Conservation (phyloP, 2,797 vertebrate species). For the Carcharodon carcharias region DNA sequence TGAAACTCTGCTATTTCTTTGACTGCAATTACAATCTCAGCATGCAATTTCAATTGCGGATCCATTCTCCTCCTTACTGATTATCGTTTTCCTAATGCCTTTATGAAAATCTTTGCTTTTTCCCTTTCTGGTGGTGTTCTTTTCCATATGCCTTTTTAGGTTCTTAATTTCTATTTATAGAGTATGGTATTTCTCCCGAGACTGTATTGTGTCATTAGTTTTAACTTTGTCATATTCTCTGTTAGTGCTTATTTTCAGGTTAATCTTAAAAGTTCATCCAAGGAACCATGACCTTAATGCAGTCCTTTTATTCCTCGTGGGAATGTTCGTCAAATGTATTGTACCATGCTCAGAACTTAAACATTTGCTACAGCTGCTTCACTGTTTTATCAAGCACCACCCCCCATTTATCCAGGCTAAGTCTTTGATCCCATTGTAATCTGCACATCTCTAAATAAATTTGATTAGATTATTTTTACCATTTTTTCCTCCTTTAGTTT, state of each 20-base stretch:
- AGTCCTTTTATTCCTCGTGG: not conserved
- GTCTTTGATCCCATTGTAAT: not conserved
- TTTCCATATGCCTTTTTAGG: not conserved
- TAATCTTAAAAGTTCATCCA: not conserved
- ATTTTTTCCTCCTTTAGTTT: not conserved
- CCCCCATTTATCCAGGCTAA: not conserved
- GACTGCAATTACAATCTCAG: not conserved
- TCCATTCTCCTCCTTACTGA: not conserved
- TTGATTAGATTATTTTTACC: not conserved
- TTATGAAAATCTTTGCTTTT: not conserved
- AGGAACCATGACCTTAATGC: slow-evolving; percentile 16
- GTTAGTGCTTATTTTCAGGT: slow-evolving; percentile 3
- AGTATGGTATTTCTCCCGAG: not conserved
- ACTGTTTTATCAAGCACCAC: not conserved
- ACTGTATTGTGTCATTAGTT: not conserved
- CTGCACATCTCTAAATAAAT: not conserved
- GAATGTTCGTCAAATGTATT: not conserved
- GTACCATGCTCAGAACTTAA: not conserved
- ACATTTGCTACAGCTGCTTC: not conserved
- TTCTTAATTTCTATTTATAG: not conserved
- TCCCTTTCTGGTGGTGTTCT: not conserved
- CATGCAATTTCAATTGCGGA: not conserved
- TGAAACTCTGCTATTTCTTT: not conserved
- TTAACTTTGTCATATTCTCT: not conserved
- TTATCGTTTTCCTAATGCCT: not conserved